Evolutionary conservation across 2,888 invertebrate genomes (phyloP), one percentile per base, ranked within the genome.

Genomic region (Oegoconia quadripuncta): DNA sequence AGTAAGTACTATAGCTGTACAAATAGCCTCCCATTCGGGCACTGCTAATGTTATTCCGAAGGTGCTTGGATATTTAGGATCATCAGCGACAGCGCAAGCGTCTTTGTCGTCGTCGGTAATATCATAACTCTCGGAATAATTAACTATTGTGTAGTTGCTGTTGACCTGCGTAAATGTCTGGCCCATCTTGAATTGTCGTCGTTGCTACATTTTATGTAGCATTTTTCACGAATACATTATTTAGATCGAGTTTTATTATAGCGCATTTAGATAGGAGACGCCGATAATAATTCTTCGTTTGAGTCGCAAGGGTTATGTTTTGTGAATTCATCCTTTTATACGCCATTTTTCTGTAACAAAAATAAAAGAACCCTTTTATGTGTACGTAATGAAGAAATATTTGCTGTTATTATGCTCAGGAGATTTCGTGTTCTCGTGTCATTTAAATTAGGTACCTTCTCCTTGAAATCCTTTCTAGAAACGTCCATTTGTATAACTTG

Each of bases 1-100:
- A 31, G 94, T 92, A 15, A 97, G 90, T 2, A 93, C 90, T 48
- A 95, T 84, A n/a, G 95, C 93, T 8, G 95, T 95, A 38, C 93
- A 82, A 42, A 93, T 88, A 3, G 95, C 95, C 72, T 95, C 95
- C 95, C 95, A 95, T 76, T 94, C 91, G 22, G 95, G 94, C 3
- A 95, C 91, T 8, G 93, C 93, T 42, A 94, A 87, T 37, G 90
- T 89, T 34, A 92, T 88, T n/a, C 95, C 95, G 44, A 93, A 88
- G 54, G 90, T 90, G 62, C 92, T 93, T 48, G 88, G 88, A 68
- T 91, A 91, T 62, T 78, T 77, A 29, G 87, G 86, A 46, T 84
- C 86, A 45, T 87, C 86, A 20, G 73, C 72, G 29, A 78, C 81
- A 29, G 66, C 78, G 46, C 86, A 87, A 17, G 56, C 76, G 34